Conservation (phyloP, 2,888 invertebrate genomes). For the Tholera decimalis region DNA sequence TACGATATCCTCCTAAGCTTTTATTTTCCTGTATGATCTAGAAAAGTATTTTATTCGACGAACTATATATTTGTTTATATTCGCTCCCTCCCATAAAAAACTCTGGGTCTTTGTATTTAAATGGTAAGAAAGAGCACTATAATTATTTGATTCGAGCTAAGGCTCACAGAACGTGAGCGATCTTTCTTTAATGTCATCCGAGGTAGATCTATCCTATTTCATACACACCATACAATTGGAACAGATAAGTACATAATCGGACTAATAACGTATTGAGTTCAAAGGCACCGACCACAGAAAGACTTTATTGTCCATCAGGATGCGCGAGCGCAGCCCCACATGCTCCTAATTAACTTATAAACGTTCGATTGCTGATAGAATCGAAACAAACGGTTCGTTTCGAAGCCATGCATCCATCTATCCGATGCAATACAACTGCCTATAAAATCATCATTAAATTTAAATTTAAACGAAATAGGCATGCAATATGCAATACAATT, state of each 20-base stretch:
- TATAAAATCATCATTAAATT: slow-evolving; percentile 15
- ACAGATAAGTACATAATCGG: slow-evolving; percentile 72
- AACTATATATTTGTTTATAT: not conserved
- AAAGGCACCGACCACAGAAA: slow-evolving; percentile 85
- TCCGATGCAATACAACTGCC: slow-evolving; percentile 29
- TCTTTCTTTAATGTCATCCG: not conserved
- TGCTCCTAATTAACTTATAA: slow-evolving; percentile 86
- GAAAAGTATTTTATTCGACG: not conserved
- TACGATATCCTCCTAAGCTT: not conserved
- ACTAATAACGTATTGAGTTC: slow-evolving; percentile 75
- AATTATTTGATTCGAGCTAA: not conserved
- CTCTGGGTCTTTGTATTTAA: not conserved
- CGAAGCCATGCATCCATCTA: slow-evolving; percentile 19
- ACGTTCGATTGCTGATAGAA: slow-evolving; percentile 68
- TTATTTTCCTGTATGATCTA: not conserved
- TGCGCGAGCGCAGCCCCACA: slow-evolving; percentile 78
- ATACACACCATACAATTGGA: slow-evolving; percentile 64
- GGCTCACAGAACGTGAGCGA: not conserved
- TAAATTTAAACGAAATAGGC: slow-evolving; percentile 15
- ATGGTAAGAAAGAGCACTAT: not conserved
- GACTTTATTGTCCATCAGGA: slow-evolving; percentile 80
- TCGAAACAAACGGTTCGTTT: slow-evolving; percentile 50
- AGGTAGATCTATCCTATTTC: not conserved
- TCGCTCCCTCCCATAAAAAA: no score
- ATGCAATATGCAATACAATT: slow-evolving; percentile 26